Conservation (phyloP, 1,140 invertebrate species). For the Eriocheir sinensis region DNA sequence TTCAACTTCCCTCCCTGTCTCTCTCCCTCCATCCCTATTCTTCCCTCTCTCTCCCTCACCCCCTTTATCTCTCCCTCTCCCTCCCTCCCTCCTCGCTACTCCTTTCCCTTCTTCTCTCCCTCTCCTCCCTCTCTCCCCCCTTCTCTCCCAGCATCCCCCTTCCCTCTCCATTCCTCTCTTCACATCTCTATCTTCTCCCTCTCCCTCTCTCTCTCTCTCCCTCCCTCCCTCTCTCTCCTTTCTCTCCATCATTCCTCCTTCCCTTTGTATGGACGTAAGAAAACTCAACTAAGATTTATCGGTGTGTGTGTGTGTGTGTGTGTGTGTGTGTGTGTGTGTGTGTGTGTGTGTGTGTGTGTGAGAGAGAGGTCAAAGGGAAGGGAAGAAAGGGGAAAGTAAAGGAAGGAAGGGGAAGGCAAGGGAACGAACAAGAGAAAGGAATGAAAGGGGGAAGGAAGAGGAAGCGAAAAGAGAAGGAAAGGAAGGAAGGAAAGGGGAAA, state of each 20-base stretch:
- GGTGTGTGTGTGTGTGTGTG: neutral
- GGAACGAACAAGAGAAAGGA: neutral
- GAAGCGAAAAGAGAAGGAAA: neutral
- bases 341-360: slow-evolving; percentile 44
- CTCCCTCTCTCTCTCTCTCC: neutral
- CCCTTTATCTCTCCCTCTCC: no score
- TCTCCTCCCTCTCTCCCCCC: no score
- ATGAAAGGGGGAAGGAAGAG: neutral
- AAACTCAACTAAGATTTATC: no score
- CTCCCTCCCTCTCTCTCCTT: neutral
- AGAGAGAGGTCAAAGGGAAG: neutral
- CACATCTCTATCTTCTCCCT: neutral
- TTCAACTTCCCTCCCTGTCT: neutral
- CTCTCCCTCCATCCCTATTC: no score
- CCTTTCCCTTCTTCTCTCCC: no score
- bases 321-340: slow-evolving; percentile 39
- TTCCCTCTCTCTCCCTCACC: no score
- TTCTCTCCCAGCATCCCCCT: no score
- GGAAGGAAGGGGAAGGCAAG: neutral
- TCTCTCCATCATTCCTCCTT: neutral
- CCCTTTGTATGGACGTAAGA: neutral
- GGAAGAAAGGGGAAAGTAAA: neutral
- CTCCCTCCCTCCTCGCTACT: no score
- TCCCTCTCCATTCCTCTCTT: neutral
- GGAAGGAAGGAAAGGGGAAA: neutral